phyloP scores from a whole-genome alignment of 2,113 vertebrate species.

The Cyanocitta stelleri region DNA sequence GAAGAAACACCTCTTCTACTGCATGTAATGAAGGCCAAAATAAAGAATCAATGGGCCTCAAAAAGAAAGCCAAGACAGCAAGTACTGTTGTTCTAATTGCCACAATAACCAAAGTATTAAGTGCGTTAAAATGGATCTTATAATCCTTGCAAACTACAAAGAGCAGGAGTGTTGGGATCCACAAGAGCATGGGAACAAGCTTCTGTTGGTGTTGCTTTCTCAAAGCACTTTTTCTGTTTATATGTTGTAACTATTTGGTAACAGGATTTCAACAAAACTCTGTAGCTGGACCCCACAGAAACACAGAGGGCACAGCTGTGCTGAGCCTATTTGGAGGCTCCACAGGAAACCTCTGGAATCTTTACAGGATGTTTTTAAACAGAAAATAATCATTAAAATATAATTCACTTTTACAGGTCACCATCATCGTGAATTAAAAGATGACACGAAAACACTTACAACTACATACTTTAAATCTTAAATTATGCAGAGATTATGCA shows the following conservation, averaged over 20 bases:
- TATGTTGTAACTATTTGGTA: background rate
- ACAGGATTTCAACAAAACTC: background rate
- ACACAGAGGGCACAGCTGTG: background rate
- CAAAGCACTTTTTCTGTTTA: background rate
- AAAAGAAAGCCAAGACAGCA: background rate
- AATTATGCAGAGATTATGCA: background rate
- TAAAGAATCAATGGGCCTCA: constrained; percentile 11
- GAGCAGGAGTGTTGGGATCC: background rate
- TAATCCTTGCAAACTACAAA: background rate
- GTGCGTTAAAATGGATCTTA: background rate
- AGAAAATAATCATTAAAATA: background rate
- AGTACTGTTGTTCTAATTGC: background rate
- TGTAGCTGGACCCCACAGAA: background rate
- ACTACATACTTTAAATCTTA: background rate
- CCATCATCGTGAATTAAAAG: background rate
- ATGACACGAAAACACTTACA: background rate
- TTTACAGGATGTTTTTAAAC: background rate
- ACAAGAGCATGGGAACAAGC: background rate
- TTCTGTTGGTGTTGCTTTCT: background rate
- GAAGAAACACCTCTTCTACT: constrained; percentile 10
- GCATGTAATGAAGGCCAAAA: background rate
- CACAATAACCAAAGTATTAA: background rate
- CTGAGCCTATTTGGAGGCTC: background rate
- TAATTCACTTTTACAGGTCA: background rate
- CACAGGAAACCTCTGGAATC: background rate